phyloP scores from a whole-genome alignment of 2,888 invertebrate species.

The Eubasilissa splendida region DNA sequence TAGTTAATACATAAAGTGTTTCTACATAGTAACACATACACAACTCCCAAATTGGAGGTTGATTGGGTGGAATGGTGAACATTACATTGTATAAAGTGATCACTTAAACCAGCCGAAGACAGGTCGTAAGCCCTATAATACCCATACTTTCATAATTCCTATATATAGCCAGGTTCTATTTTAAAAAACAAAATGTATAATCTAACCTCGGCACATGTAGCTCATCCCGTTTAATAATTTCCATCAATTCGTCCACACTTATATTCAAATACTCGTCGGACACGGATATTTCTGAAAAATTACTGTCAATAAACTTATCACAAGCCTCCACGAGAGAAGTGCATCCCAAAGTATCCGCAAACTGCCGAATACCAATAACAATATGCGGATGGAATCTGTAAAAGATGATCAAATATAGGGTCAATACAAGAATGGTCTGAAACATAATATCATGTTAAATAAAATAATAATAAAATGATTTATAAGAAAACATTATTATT shows the following conservation, averaged over 20 bases:
- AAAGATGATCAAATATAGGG: conserved; percentile 48
- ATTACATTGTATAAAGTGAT: too few species aligned
- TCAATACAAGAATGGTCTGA: too few species aligned
- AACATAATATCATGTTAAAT: too few species aligned
- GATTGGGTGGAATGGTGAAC: too few species aligned
- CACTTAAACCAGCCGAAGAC: too few species aligned
- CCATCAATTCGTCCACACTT: conserved; percentile 75
- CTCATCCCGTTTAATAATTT: conserved; percentile 83
- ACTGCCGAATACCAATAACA: conserved; percentile 84
- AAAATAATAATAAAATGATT: too few species aligned
- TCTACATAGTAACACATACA: too few species aligned
- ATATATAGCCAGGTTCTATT: not conserved
- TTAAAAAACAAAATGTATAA: not conserved
- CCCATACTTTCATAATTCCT: too few species aligned
- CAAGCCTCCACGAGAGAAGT: conserved; percentile 79
- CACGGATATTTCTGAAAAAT: conserved; percentile 83
- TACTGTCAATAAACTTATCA: conserved; percentile 85
- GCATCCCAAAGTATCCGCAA: conserved; percentile 86
- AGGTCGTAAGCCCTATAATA: too few species aligned
- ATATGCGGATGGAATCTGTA: conserved; percentile 83
- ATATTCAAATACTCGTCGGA: conserved; percentile 84
- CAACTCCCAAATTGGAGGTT: too few species aligned
- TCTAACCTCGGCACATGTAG: conserved; percentile 76
- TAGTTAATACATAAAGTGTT: too few species aligned
- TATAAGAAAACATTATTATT: too few species aligned